Evolutionary conservation across 1,140 invertebrate genomes (phyloP), one percentile per base, ranked within the genome.

Genomic region (Drosophila nebulosa): DNA sequence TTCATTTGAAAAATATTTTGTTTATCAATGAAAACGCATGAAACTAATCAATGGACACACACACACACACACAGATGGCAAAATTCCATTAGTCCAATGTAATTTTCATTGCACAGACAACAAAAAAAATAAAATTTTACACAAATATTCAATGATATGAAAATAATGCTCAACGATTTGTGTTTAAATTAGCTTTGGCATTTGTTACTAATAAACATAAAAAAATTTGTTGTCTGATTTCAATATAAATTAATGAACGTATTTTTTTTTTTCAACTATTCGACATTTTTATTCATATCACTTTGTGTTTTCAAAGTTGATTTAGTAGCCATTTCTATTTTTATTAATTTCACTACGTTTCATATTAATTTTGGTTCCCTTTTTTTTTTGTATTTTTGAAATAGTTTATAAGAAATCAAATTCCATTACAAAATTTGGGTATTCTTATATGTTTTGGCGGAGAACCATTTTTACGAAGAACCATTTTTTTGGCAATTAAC

Each of bases 21-120:
- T 53, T 53, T 24, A 55, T 55, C 27, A 55, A 30, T 55, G n/a
- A 30, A 55, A 53, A 26, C 52, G 6, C 24, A 30, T 55, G n/a
- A n/a, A 55, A 14, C 27, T 30, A 55, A 55, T 55, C 26, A 55
- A 55, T 30, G 26, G n/a, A n/a, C n/a, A n/a, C n/a, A n/a, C n/a
- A n/a, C n/a, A n/a, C n/a, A n/a, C n/a, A n/a, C n/a, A n/a, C n/a
- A 30, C 24, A 16, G 14, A 30, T 14, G 14, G 24, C 1, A 55
- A 55, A 55, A 30, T 30, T 30, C 14, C 30, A 32, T 55, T 55
- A 55, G 52, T 10, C 16, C 24, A 16, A 30, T 55, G 12, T 27
- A 30, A 30, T 55, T 55, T 53, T 14, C 14, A 42, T 42, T 42
- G 39, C 14, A 42, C 14, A 21, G 9, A 46, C 16, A 46, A 46